Conservation (phyloP, 2,888 invertebrate species). For the Cylloceria caligata region DNA sequence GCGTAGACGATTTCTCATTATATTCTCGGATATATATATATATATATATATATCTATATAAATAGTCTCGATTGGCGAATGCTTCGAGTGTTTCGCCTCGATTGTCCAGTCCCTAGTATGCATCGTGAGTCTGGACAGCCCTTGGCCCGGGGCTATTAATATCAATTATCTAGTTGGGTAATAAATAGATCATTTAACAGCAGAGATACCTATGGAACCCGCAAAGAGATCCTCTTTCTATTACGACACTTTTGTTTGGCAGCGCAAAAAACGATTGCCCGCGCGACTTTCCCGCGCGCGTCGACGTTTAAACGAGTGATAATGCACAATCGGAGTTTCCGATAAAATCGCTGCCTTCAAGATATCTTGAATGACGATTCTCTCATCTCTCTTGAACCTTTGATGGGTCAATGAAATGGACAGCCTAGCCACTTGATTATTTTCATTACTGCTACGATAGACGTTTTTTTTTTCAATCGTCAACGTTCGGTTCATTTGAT, state of each 20-base stretch:
- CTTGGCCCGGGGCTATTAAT: conserved; percentile 31
- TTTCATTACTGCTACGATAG: too few relatives aligned
- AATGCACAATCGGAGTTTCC: background rate
- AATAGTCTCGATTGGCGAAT: background rate
- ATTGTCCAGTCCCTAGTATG: conserved; percentile 17
- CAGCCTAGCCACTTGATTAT: too few relatives aligned
- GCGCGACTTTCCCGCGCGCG: conserved; percentile 30
- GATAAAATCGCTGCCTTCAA: background rate
- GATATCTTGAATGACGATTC: background rate
- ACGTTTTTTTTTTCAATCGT: too few relatives aligned
- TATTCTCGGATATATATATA: background rate
- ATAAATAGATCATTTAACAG: conserved; percentile 48
- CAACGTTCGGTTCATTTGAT: too few relatives aligned
- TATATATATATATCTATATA: background rate
- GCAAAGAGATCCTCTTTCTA: conserved; percentile 9
- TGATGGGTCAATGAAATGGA: too few relatives aligned
- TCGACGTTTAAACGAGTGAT: background rate
- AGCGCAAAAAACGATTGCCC: conserved; percentile 26
- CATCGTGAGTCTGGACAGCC: conserved; percentile 31
- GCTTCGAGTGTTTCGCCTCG: background rate
- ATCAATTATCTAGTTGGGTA: conserved; percentile 47
- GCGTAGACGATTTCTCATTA: conserved; percentile 2
- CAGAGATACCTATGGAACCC: conserved; percentile 27
- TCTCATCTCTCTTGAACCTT: too few relatives aligned
- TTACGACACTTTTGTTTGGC: conserved; percentile 47